Conservation (phyloP, 1,140 invertebrate species). For the Nephotettix cincticeps region DNA sequence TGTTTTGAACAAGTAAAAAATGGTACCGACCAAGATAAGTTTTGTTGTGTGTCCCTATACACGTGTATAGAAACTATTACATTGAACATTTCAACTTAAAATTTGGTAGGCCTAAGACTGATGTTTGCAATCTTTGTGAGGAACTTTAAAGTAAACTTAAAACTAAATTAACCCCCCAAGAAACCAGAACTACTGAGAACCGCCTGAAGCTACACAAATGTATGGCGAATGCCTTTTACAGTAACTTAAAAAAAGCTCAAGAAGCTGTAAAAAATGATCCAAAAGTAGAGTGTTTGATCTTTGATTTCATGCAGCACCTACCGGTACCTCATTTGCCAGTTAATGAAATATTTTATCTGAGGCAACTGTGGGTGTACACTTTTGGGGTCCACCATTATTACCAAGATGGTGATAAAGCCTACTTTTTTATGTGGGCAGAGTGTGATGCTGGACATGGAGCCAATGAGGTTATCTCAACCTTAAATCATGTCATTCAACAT, state of each 20-base stretch:
- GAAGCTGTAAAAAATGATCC: slow-evolving; percentile 41
- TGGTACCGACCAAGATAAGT: slow-evolving; percentile 35
- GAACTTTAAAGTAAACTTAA: slow-evolving; percentile 31
- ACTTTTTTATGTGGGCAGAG: slow-evolving; percentile 34
- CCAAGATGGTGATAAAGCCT: slow-evolving; percentile 30
- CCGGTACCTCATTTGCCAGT: slow-evolving; percentile 37
- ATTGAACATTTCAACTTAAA: slow-evolving; percentile 37
- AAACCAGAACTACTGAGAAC: slow-evolving; percentile 38
- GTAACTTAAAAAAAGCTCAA: slow-evolving; percentile 31
- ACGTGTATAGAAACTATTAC: slow-evolving; percentile 34
- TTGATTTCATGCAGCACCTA: slow-evolving; percentile 41
- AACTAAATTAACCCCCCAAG: slow-evolving; percentile 32
- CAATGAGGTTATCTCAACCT: slow-evolving; percentile 27
- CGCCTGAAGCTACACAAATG: slow-evolving; percentile 38
- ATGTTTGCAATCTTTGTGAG: slow-evolving; percentile 30
- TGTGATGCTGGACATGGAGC: slow-evolving; percentile 26
- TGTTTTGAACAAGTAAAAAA: neutral
- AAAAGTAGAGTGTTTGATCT: slow-evolving; percentile 33
- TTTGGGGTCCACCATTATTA: slow-evolving; percentile 21
- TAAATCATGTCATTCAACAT: slow-evolving; percentile 23
- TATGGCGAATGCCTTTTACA: too few relatives aligned
- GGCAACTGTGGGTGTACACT: slow-evolving; percentile 35
- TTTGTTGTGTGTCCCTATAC: slow-evolving; percentile 22
- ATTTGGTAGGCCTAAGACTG: slow-evolving; percentile 37
- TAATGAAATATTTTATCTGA: slow-evolving; percentile 36